Evolutionary conservation across 2,888 invertebrate species (phyloP).

Genomic region (Acronicta leporina): DNA sequence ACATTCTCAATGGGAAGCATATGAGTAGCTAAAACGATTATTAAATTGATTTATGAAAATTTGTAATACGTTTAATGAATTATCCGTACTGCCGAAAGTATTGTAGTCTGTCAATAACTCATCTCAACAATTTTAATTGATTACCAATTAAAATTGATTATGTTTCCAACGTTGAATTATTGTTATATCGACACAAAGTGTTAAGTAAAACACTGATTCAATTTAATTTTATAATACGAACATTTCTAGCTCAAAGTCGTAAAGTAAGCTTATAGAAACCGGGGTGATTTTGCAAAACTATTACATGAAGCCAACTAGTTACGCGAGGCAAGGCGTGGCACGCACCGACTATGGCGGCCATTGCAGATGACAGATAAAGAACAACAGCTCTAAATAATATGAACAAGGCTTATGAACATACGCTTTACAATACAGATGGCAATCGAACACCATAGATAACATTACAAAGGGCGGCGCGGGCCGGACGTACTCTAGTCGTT

Average conservation of each 20-base stretch:
- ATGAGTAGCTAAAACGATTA: too few relatives aligned
- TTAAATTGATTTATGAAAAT: too few relatives aligned
- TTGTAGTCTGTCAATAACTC: too few relatives aligned
- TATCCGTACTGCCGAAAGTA: not conserved
- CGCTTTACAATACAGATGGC: slow-evolving; percentile 35
- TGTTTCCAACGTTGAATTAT: slow-evolving; percentile 19
- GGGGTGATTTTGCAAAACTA: slow-evolving; percentile 52
- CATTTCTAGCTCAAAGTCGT: slow-evolving; percentile 14
- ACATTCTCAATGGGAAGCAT: too few relatives aligned
- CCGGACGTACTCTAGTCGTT: slow-evolving; percentile 24
- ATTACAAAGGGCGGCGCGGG: slow-evolving; percentile 35
- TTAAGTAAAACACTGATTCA: slow-evolving; percentile 17
- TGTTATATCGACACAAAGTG: slow-evolving; percentile 8
- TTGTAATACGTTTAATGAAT: too few relatives aligned
- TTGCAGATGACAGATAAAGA: slow-evolving; percentile 58
- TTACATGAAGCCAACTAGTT: slow-evolving; percentile 43
- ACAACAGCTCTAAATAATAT: slow-evolving; percentile 44
- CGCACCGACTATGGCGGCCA: slow-evolving; percentile 29
- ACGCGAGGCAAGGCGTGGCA: slow-evolving; percentile 50
- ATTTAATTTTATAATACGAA: slow-evolving; percentile 36
- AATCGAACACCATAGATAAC: slow-evolving; percentile 45
- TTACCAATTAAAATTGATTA: slow-evolving; percentile 29
- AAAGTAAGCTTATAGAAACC: slow-evolving; percentile 35
- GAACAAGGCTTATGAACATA: slow-evolving; percentile 44
- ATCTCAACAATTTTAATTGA: slow-evolving; percentile 21